phyloP scores from a whole-genome alignment of 2,888 invertebrate species.

The Syritta pipiens region DNA sequence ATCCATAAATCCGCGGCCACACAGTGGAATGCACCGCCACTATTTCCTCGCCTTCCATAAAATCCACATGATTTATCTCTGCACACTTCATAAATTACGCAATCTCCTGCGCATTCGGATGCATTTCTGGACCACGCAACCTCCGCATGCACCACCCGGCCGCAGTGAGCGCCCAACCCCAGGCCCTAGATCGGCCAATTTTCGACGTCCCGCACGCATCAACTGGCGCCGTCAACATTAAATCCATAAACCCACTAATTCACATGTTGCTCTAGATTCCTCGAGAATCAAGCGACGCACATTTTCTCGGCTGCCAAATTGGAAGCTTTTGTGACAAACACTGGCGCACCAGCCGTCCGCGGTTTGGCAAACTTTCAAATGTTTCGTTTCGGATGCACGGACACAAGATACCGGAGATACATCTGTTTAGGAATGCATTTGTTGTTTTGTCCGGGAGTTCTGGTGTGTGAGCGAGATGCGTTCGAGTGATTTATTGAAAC shows the following conservation, averaged over 20 bases:
- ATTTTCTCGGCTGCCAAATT: neutral
- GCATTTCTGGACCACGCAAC: too few species aligned
- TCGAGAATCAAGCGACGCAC: constrained; percentile 6
- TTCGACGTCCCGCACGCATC: neutral
- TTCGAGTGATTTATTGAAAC: constrained; percentile 33
- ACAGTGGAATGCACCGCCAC: too few species aligned
- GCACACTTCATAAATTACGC: too few species aligned
- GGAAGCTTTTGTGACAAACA: constrained; percentile 28
- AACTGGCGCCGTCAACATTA: constrained; percentile 38
- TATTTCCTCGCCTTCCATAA: too few species aligned
- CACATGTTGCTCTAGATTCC: constrained; percentile 55
- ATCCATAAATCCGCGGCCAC: too few species aligned
- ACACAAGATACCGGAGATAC: constrained; percentile 25
- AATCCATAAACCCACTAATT: constrained; percentile 51
- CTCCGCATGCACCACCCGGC: too few species aligned
- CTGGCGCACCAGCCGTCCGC: neutral
- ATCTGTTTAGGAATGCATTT: constrained; percentile 31
- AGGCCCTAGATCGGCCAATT: too few species aligned
- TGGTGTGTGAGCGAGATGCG: neutral
- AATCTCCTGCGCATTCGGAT: too few species aligned
- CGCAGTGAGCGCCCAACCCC: too few species aligned
- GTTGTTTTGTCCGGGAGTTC: neutral
- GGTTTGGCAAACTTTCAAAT: constrained; percentile 60
- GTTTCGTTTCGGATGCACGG: too few species aligned
- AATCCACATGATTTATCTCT: too few species aligned